Base-by-base conservation (phyloP, 2,113 vertebrate genomes). In the Albula glossodonta region DNA sequence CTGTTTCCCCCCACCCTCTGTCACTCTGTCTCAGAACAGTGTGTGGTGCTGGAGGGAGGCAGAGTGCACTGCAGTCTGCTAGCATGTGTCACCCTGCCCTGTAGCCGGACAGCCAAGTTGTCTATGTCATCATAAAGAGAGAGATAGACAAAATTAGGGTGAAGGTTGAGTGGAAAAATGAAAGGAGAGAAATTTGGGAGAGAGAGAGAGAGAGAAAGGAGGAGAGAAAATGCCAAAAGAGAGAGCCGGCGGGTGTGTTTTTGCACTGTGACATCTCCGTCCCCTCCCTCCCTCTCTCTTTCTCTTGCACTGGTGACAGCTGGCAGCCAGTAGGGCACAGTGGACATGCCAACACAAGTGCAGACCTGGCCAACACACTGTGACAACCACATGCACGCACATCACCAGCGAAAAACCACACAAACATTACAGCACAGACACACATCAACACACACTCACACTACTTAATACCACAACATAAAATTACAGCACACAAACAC, bases 261-360 rank as follows among this genome's bases (percentile, higher is more conserved):
- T 83, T 31, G 12, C 25, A 84, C 49, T 50, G 57, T 70, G 80
- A 81, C 51, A 17, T 70, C 83, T 31, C 3, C 41, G 48, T 60
- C 8, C 56, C n/a, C 25, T 57, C 25, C 17, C 31, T 88, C 50
- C 6, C 50, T 22, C 31, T 22, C 70, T 51, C 5, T 84, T 11
- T 25, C 70, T 78, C 83, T 84, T 41, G 83, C 70, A 74, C 70
- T 84, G 83, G 83, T 41, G 83, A 84, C 83, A 84, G 83, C 95
- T 94, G 95, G 94, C 93, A 92, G 91, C 89, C 95, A 94, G 94
- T 94, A 93, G 94, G 94, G 93, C 93, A 94, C 92, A 91, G 90
- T 87, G 92, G 88, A 89, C 89, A 90, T 94, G 95, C 94, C 95
- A 96, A 91, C 80, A 78, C 90, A 86, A 92, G 90, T 87, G 88